Evolutionary conservation across 2,113 vertebrate species (phyloP).

Genomic region (Odontesthes bonariensis): DNA sequence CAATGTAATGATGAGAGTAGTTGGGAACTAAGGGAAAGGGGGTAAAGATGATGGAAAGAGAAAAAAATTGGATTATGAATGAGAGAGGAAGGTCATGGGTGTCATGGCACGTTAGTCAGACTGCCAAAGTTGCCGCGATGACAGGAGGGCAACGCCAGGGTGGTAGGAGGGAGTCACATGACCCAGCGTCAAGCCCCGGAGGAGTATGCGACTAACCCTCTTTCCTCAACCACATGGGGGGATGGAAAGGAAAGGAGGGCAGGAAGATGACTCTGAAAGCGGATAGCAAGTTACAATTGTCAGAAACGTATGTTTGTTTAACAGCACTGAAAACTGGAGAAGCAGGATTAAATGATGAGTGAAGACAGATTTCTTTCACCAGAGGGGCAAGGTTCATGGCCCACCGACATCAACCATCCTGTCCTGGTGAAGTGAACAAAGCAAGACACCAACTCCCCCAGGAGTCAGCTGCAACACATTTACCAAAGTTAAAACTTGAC

Average conservation of each 20-base stretch:
- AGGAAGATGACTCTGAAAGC: slow-evolving; percentile 18
- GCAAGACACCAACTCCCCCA: neutral
- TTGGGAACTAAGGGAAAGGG: neutral
- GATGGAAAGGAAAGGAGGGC: slow-evolving; percentile 19
- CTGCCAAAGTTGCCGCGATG: slow-evolving; percentile 56
- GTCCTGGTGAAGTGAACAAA: neutral
- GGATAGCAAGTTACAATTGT: slow-evolving; percentile 2
- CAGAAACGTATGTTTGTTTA: slow-evolving; percentile 21
- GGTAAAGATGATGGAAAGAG: slow-evolving; percentile 41
- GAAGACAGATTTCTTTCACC: slow-evolving; percentile 29
- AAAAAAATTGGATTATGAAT: slow-evolving; percentile 28
- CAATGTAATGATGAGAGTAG: slow-evolving; percentile 1
- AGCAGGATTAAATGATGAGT: neutral
- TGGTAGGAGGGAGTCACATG: slow-evolving; percentile 70
- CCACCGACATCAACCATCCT: slow-evolving; percentile 26
- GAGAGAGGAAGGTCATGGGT: slow-evolving; percentile 56
- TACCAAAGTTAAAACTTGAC: neutral
- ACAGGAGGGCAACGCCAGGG: slow-evolving; percentile 54
- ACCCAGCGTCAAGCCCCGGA: slow-evolving; percentile 46
- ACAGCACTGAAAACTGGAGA: neutral
- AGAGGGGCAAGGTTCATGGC: slow-evolving; percentile 14
- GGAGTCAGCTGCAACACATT: neutral
- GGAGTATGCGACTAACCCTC: slow-evolving; percentile 56
- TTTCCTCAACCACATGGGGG: slow-evolving; percentile 27
- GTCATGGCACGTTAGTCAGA: slow-evolving; percentile 71